Evolutionary conservation across 2,888 invertebrate genomes (phyloP), one percentile per base, ranked within the genome.

Genomic region (Tenodera sinensis): DNA sequence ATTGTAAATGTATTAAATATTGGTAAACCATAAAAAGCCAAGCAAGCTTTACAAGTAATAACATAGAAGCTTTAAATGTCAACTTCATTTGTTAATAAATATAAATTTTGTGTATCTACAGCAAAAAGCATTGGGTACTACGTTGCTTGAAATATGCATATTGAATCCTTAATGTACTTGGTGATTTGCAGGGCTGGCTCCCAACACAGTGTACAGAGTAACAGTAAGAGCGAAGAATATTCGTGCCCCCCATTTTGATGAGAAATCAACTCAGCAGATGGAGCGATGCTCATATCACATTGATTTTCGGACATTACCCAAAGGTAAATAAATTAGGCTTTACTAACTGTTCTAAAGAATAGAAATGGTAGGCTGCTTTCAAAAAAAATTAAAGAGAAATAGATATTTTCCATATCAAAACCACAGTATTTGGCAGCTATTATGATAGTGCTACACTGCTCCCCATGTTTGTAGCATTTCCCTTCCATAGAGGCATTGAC

Each of bases 151-250:
- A 42, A 12, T 42, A 12, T 42, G 4, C 54, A 86, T 47, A 28
- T 28, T 86, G 28, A 27, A 30, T 88, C 42, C 82, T 71, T 54
- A 20, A 71, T 42, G 42, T 88, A 87, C 82, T 71, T 42, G 9
- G 54, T 71, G 25, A 82, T 89, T 91, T 91, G 27, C 91, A 94
- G 98, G 99, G 87, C 94, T 99, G 91, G 97, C 98, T 89, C 98
- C 99, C 83, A 99, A 98, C 93, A 99, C 99, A 89, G 97, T 98
- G 92, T 99, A 99, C 93, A 95, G 98, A 92, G 98, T 99, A 89
- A 98, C 98, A 34, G 98, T 99, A 81, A 95, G 98, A 92, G 99
- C 99, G 90, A 99, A 98, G 93, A 98, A 98, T 93, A 95, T 98
- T 92, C 95, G 98, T 92, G 95, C 95, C 14, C 95, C 95, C 14